phyloP scores from a whole-genome alignment of 2,113 vertebrate genomes.

The Leuciscus idus region DNA sequence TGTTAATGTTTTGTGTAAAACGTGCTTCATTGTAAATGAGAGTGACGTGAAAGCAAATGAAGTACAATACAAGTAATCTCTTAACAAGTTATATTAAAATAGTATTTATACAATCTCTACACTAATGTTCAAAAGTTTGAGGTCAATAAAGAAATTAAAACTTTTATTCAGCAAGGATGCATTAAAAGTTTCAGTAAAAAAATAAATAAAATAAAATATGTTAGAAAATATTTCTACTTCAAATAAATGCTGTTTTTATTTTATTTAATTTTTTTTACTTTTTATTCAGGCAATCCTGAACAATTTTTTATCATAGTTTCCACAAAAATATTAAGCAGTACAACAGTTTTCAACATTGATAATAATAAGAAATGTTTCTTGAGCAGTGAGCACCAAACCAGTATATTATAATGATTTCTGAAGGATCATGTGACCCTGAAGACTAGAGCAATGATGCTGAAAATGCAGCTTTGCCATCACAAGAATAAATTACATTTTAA shows the following conservation, averaged over 20 bases:
- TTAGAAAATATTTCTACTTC: background rate
- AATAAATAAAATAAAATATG: background rate
- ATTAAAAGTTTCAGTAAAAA: background rate
- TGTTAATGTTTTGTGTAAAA: background rate
- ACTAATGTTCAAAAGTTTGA: background rate
- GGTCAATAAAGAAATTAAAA: background rate
- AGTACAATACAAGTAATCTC: background rate
- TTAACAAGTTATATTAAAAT: background rate
- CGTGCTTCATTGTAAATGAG: background rate
- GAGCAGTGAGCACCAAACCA: background rate
- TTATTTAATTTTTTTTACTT: background rate
- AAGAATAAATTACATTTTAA: background rate
- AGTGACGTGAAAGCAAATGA: background rate
- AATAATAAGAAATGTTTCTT: background rate
- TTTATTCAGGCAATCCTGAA: no score
- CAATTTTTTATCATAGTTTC: no score
- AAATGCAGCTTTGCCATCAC: background rate
- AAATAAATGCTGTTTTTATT: background rate
- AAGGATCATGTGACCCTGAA: background rate
- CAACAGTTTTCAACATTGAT: background rate
- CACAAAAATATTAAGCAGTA: background rate
- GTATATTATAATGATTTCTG: background rate
- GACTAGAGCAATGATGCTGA: background rate
- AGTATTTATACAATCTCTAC: background rate
- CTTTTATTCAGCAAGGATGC: background rate